Base-by-base conservation (phyloP, 2,888 invertebrate species). In the Limnephilus auricula region DNA sequence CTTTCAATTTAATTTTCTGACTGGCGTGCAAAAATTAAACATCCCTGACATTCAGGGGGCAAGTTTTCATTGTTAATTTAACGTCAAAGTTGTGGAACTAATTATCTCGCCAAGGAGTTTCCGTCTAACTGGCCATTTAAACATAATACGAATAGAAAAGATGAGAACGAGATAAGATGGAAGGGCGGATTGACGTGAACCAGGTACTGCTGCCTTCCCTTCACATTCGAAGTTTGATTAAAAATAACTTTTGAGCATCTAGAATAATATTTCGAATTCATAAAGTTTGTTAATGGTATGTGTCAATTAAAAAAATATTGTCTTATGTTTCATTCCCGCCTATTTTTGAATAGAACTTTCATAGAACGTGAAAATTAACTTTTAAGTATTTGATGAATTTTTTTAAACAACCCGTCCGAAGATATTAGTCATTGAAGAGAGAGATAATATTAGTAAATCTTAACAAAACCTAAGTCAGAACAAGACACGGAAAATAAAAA, bases 21-120 rank as follows among this genome's bases (percentile, higher is more conserved):
- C 45, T 34, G 45, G 83, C 30, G 65, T 50, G 65, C 45, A 83
- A 83, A 90, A 83, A 83, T 83, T 82, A 65, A 90, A 90, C 83
- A 80, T 32, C 25, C 50, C 65, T 50, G 83, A 83, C 83, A 90
- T 83, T 50, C 78, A 89, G 82, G 83, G 50, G 50, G 25, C 32
- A 83, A 82, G 83, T 90, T 83, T 90, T 90, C 90, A 32, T 83
- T 90, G 90, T 90, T 83, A 90, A 90, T 50, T 90, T 83, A 80
- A 82, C 50, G 50, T 80, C 83, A 82, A 90, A 90, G 65, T 50
- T 79, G n/a, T 45, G 79, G 79, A 90, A 85, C 90, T 90, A 85
- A 90, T 90, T 85, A 90, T 34, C 82, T 85, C 45, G 31, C 83
- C 50, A 30, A 80, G 32, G 80, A 89, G 80, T 79, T 89, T 80